phyloP scores from a whole-genome alignment of 2,888 invertebrate genomes.

The Amphipyra berbera region DNA sequence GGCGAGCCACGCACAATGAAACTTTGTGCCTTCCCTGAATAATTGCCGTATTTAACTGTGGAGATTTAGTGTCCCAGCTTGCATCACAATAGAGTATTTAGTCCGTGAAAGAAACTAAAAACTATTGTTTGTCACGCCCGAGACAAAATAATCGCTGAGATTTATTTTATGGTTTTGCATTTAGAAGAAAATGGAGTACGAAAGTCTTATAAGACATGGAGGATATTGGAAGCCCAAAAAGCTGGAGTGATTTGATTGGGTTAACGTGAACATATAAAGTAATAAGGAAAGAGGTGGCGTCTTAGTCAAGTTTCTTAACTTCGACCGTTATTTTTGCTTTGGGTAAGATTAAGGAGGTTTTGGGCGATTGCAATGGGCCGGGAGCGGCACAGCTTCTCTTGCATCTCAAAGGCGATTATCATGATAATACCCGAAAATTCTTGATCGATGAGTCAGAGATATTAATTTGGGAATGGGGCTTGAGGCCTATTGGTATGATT shows the following conservation, averaged over 20 bases:
- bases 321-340: constrained; percentile 27
- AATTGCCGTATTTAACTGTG: constrained; percentile 85
- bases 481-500: too few relatives aligned
- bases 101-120: constrained; percentile 77
- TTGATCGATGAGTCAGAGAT: too few relatives aligned
- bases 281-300: constrained; percentile 38
- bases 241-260: constrained; percentile 21
- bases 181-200: constrained; percentile 8
- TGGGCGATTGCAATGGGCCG: constrained; percentile 5
- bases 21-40: constrained; percentile 81
- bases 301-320: constrained; percentile 39
- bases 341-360: constrained; percentile 20
- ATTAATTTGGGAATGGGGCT: too few relatives aligned
- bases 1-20: constrained; percentile 79
- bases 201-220: constrained; percentile 1
- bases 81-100: constrained; percentile 77
- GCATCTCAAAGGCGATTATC: not conserved
- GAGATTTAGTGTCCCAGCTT: constrained; percentile 75
- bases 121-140: constrained; percentile 64
- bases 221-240: constrained; percentile 26
- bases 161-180: constrained; percentile 42
- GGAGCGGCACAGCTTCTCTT: not conserved
- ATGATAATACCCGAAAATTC: not conserved
- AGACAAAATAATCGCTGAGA: constrained; percentile 44
- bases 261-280: constrained; percentile 36